Evolutionary conservation across 2,888 invertebrate genomes (phyloP).

Genomic region (Ypsolopha scabrella): DNA sequence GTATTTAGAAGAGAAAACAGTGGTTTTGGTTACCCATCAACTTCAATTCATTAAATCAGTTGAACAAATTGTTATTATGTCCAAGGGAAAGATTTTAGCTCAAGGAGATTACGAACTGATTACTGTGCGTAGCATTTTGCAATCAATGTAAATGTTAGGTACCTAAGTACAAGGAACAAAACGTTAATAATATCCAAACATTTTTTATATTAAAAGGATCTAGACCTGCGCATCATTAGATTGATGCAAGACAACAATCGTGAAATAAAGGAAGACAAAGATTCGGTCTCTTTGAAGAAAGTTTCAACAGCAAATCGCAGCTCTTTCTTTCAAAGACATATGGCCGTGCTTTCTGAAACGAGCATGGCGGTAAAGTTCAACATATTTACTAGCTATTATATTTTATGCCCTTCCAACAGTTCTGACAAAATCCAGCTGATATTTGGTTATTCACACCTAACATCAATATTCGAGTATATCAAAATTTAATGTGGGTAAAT

Average conservation of each 20-base stretch:
- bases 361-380: too few species aligned
- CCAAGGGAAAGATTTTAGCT: slow-evolving; percentile 44
- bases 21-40: slow-evolving; percentile 86
- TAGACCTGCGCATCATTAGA: slow-evolving; percentile 42
- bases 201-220: slow-evolving; percentile 18
- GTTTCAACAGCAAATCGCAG: slow-evolving; percentile 18
- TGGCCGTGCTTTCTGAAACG: too few species aligned
- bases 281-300: slow-evolving; percentile 15
- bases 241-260: slow-evolving; percentile 44
- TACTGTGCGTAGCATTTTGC: slow-evolving; percentile 25
- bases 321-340: too few species aligned
- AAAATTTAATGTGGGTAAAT: too few species aligned
- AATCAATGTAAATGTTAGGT: too few species aligned
- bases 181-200: too few species aligned
- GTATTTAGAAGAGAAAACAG: slow-evolving; percentile 75
- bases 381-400: too few species aligned
- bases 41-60: slow-evolving; percentile 80
- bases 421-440: too few species aligned
- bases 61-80: slow-evolving; percentile 67
- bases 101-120: slow-evolving; percentile 45
- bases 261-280: slow-evolving; percentile 38
- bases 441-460: too few species aligned
- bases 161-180: too few species aligned
- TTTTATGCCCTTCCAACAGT: too few species aligned
- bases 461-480: too few species aligned